Conservation (phyloP, 2,797 vertebrate species). For the Synaphobranchus kaupii region DNA sequence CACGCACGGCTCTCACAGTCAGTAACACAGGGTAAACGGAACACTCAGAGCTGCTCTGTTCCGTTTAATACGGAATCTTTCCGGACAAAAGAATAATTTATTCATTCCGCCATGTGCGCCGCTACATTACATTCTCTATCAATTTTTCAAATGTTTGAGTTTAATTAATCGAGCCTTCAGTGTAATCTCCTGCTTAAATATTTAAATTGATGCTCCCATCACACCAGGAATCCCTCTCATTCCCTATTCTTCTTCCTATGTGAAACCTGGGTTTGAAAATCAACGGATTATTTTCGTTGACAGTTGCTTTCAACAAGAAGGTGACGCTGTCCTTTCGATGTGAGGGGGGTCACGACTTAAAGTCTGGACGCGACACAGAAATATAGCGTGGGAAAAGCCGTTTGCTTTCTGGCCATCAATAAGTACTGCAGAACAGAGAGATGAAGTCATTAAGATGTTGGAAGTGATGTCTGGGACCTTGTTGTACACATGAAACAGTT, state of each 20-base stretch:
- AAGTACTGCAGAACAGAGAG: neutral
- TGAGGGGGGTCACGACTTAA: slow-evolving; percentile 45
- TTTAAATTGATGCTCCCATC: slow-evolving; percentile 61
- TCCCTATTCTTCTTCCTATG: slow-evolving; percentile 29
- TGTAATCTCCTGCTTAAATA: slow-evolving; percentile 71
- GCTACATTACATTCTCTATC: slow-evolving; percentile 66
- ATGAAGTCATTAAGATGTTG: slow-evolving; percentile 3
- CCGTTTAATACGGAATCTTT: slow-evolving; percentile 50
- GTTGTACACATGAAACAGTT: neutral
- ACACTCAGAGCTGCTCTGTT: slow-evolving; percentile 58
- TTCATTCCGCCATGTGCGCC: slow-evolving; percentile 62
- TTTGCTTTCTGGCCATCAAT: neutral
- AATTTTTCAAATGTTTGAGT: slow-evolving; percentile 72
- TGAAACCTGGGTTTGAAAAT: slow-evolving; percentile 38
- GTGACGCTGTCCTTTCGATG: slow-evolving; percentile 32
- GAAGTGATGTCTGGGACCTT: neutral
- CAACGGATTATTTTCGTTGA: slow-evolving; percentile 46
- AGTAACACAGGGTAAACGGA: slow-evolving; percentile 55
- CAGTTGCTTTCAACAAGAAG: slow-evolving; percentile 44
- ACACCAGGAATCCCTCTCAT: slow-evolving; percentile 45
- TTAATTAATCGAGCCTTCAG: slow-evolving; percentile 71
- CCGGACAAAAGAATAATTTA: slow-evolving; percentile 68
- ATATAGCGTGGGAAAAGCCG: neutral
- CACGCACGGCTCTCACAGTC: neutral
- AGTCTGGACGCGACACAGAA: slow-evolving; percentile 49